A percentile compares a stretch with the other conserved stretches of the same genome.
phyloP scores from a whole-genome alignment of 2,888 invertebrate genomes.

The Cephus sareptanus region DNA sequence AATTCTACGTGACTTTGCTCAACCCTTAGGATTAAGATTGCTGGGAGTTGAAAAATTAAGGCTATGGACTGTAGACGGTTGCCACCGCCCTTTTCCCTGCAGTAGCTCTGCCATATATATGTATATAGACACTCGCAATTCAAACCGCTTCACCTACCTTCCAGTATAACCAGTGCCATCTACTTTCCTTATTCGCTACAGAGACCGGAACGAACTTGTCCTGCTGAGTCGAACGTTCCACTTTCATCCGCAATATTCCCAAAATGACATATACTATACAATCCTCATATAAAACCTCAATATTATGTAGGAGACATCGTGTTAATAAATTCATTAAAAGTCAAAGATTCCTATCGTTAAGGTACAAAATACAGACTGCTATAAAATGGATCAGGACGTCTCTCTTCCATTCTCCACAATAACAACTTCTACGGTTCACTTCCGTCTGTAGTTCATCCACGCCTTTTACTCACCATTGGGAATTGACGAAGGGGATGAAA shows the following conservation, averaged over 20 bases:
- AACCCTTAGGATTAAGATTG: neutral
- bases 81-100: conserved; percentile 7
- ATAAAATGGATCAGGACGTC: neutral
- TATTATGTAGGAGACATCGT: neutral
- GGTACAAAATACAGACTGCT: neutral
- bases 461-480: neutral
- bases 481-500: neutral
- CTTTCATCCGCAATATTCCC: conserved; percentile 20
- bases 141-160: neutral
- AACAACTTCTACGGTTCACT: neutral
- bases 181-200: neutral
- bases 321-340: neutral
- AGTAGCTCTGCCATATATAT: neutral
- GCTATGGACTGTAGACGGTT: neutral
- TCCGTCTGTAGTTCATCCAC: neutral
- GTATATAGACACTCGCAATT: neutral
- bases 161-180: neutral
- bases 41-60: conserved; percentile 1
- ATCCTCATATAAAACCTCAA: neutral
- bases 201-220: conserved; percentile 4
- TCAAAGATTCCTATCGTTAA: neutral
- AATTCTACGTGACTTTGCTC: neutral
- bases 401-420: neutral
- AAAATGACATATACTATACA: neutral
- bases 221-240: conserved; percentile 26